phyloP scores from a whole-genome alignment of 2,797 vertebrate species.

The Pseudotriccus pelzelni region DNA sequence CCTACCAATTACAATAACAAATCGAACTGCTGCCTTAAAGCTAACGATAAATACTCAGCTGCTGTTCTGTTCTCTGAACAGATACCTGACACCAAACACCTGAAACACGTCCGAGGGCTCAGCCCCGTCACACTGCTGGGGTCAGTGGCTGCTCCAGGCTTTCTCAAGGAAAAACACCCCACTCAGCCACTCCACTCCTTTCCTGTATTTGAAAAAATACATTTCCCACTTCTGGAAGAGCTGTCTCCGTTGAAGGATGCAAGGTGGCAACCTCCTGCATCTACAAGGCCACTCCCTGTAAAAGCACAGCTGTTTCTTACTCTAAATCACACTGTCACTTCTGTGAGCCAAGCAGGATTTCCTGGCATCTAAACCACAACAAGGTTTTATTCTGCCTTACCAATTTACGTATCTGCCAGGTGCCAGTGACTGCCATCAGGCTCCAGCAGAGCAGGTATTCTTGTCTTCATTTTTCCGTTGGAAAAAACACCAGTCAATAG shows the following conservation, averaged over 20 bases:
- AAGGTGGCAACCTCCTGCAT: neutral
- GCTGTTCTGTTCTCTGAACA: neutral
- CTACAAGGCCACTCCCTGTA: neutral
- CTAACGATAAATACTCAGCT: neutral
- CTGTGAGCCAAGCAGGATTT: neutral
- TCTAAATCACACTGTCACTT: neutral
- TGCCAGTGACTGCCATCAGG: neutral
- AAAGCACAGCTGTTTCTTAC: neutral
- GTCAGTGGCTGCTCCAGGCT: neutral
- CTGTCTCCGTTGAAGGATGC: neutral
- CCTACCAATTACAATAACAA: neutral
- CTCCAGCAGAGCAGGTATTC: neutral
- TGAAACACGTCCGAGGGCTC: neutral
- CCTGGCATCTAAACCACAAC: neutral
- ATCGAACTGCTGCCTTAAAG: neutral
- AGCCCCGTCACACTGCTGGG: neutral
- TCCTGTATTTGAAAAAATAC: neutral
- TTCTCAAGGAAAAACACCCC: neutral
- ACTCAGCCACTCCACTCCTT: neutral
- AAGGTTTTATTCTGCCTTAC: neutral
- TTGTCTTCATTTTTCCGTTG: neutral
- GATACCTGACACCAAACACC: neutral
- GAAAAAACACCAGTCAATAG: neutral
- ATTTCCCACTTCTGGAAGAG: neutral
- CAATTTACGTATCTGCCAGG: neutral